These are phyloP conservation scores for Sorex fumeus DNA, from an alignment of 2,113 vertebrate species.

Conservation along the genomic window DNA sequence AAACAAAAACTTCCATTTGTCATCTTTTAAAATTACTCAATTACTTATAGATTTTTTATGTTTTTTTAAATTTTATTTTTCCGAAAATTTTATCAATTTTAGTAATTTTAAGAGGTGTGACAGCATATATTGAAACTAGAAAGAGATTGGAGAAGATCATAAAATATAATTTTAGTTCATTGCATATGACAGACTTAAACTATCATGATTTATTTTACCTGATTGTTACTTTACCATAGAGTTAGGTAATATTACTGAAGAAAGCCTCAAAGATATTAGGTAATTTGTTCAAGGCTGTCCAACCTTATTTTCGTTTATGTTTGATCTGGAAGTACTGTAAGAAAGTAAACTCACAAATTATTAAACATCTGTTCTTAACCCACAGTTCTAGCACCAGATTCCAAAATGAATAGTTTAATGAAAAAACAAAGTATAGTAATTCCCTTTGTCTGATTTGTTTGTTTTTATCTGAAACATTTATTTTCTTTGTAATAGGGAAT, in stretches of 20 bases:
- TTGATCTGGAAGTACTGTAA: background rate
- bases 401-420: slow-evolving; percentile 39
- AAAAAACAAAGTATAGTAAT: background rate
- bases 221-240: slow-evolving; percentile 13
- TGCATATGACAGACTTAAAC: background rate
- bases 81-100: background rate
- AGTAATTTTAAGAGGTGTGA: slow-evolving; percentile 11
- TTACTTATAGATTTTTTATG: background rate
- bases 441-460: slow-evolving; percentile 27
- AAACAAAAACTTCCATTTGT: slow-evolving; percentile 31
- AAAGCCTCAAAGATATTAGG: slow-evolving; percentile 30
- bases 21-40: slow-evolving; percentile 39
- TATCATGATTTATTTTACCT: slow-evolving; percentile 44
- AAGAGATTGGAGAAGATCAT: background rate
- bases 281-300: slow-evolving; percentile 45
- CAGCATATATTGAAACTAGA: slow-evolving; percentile 32
- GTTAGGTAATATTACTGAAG: background rate
- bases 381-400: background rate
- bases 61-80: slow-evolving; percentile 4
- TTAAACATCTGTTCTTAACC: slow-evolving; percentile 38
- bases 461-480: slow-evolving; percentile 35
- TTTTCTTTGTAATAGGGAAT: background rate
- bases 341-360: slow-evolving; percentile 30
- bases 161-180: background rate
- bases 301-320: slow-evolving; percentile 38